These are phyloP conservation scores for Catocala fraxini DNA, from an alignment of 2,888 invertebrate species.

Conservation along the genomic window DNA sequence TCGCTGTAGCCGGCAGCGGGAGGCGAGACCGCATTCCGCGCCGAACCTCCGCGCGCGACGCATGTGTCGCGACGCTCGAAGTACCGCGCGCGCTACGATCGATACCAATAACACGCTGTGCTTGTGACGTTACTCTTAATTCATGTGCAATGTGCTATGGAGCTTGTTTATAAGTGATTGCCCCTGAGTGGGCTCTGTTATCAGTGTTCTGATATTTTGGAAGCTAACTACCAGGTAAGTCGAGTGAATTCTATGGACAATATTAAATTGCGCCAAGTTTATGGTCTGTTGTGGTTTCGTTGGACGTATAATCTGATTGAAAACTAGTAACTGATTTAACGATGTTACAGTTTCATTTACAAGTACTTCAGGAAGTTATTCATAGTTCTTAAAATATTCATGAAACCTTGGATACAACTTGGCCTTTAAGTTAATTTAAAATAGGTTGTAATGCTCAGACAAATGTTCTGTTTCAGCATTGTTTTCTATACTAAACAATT, in stretches of 20 bases:
- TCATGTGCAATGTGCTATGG: slow-evolving; percentile 73
- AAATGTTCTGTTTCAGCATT: background rate
- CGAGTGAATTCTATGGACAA: slow-evolving; percentile 29
- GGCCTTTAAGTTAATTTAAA: slow-evolving; percentile 30
- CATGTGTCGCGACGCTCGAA: slow-evolving; percentile 78
- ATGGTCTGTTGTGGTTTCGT: slow-evolving; percentile 67
- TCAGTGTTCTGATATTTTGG: slow-evolving; percentile 55
- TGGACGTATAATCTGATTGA: slow-evolving; percentile 51
- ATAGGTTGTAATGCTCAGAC: slow-evolving; percentile 4
- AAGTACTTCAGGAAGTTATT: slow-evolving; percentile 29
- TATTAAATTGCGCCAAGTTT: slow-evolving; percentile 57
- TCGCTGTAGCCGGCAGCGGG: slow-evolving; percentile 43
- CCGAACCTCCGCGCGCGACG: slow-evolving; percentile 82
- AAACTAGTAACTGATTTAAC: slow-evolving; percentile 34
- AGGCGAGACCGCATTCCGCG: slow-evolving; percentile 72
- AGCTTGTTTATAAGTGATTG: slow-evolving; percentile 75
- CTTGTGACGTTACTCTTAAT: slow-evolving; percentile 67
- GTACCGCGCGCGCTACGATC: slow-evolving; percentile 68
- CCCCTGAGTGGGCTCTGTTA: slow-evolving; percentile 71
- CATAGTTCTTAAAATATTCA: slow-evolving; percentile 30
- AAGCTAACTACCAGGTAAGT: slow-evolving; percentile 67
- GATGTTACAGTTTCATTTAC: slow-evolving; percentile 28
- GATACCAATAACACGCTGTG: slow-evolving; percentile 58
- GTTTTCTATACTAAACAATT: background rate
- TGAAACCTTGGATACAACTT: slow-evolving; percentile 27